Percentiles rank a stretch among this genome's conserved stretches.
phyloP scores from a whole-genome alignment of 2,113 vertebrate species.

The Pimephales promelas region DNA sequence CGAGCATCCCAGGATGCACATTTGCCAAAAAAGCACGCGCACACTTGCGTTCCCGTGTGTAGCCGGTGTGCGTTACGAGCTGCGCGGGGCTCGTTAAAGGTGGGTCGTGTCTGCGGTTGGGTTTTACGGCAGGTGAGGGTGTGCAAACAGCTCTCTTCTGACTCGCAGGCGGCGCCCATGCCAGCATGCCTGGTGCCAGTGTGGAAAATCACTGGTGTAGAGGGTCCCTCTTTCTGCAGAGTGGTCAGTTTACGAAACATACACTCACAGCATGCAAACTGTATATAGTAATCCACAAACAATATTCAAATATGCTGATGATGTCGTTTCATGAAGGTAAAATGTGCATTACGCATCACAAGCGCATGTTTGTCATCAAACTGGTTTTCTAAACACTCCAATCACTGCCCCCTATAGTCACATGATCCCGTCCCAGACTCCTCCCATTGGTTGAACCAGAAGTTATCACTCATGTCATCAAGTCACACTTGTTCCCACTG shows the following conservation, averaged over 20 bases:
- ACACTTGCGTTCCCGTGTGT: slow-evolving; percentile 8
- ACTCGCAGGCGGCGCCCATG: not conserved
- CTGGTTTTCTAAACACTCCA: not conserved
- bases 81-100: slow-evolving; percentile 42
- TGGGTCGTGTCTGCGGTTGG: slow-evolving; percentile 12
- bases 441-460: not conserved
- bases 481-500: no score
- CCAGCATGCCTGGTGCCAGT: slow-evolving; percentile 32
- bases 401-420: not conserved
- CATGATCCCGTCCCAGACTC: not conserved
- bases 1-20: not conserved
- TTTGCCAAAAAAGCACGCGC: not conserved
- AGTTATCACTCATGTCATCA: not conserved
- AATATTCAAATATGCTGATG: not conserved
- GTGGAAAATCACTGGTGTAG: not conserved
- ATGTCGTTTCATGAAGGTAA: not conserved
- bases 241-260: not conserved
- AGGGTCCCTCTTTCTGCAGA: slow-evolving; percentile 7
- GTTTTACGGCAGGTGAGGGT: slow-evolving; percentile 33
- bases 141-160: slow-evolving; percentile 33
- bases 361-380: not conserved
- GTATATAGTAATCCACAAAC: not conserved
- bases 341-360: not conserved
- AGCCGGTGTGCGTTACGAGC: slow-evolving; percentile 27
- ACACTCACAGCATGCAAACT: not conserved